Evolutionary conservation across 2,113 vertebrate genomes (phyloP), one percentile per base, ranked within the genome.

Genomic region (Danionella cerebrum): DNA sequence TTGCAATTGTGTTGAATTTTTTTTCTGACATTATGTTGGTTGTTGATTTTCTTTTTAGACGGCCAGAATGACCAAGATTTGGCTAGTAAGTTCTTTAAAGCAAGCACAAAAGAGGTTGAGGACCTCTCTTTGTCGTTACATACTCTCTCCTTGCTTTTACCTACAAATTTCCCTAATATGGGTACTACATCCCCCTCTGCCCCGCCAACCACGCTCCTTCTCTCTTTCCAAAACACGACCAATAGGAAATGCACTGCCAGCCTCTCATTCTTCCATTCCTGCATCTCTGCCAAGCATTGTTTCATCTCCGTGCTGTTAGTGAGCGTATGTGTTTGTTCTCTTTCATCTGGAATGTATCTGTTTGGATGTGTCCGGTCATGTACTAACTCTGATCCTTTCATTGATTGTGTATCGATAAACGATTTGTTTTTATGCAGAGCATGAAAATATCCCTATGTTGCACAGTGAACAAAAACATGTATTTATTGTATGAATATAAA

Each of bases 11-110:
- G 25, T 50, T 67, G 1, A 18, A 8, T 22, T 60, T 16, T 19
- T 21, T 38, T 54, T 58, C 24, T 39, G 38, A 53, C 45, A 53
- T 42, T 52, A 41, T 48, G 39, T 47, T 38, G 48, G 45, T 36
- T 29, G n/a, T 52, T 38, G 24, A 14, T 45, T 48, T 29, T 50
- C 21, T 29, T 47, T 65, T 48, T 44, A 51, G 25, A 58, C 11
- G 4, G 42, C 42, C 35, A 48, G 27, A 24, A 63, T 63, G 59
- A 63, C 13, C 42, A 47, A 33, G 59, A 63, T 63, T 48, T 63
- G 16, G 18, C 42, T 36, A 48, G 59, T 63, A 63, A 63, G 59
- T 48, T 62, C 19, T 7, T 48, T 22, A 9, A 11, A 35, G 25
- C 59, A n/a, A 35, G 42, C 41, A 62, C 41, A 62, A 62, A 62